A percentile compares a stretch with the other conserved stretches of the same genome.
These are phyloP conservation scores for Drosophila cognata DNA, from an alignment of 2,888 invertebrate genomes.

Conservation along the genomic window DNA sequence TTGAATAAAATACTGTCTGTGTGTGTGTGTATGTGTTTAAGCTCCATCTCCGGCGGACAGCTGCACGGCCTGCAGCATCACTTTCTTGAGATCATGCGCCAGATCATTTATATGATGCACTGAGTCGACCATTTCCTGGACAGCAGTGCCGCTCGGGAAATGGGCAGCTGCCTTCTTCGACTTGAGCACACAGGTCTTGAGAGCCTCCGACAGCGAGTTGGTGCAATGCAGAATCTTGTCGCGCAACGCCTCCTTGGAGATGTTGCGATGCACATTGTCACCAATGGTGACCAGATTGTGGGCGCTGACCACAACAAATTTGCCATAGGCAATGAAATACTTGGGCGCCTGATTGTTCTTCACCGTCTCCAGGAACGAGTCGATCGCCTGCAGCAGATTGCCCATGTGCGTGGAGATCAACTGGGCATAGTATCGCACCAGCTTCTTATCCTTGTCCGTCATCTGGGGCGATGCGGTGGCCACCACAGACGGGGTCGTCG, in stretches of 20 bases:
- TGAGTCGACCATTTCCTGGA: slow-evolving; percentile 97
- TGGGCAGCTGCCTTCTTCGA: slow-evolving; percentile 96
- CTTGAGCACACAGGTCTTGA: slow-evolving; percentile 93
- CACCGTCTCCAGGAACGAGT: slow-evolving; percentile 95
- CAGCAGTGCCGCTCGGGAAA: slow-evolving; percentile 95
- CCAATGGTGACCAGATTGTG: slow-evolving; percentile 97
- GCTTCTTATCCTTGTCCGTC: slow-evolving; percentile 92
- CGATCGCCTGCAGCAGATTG: slow-evolving; percentile 94
- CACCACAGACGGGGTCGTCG: slow-evolving; percentile 39
- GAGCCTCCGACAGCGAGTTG: slow-evolving; percentile 92
- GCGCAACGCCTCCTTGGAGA: slow-evolving; percentile 90
- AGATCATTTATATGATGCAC: slow-evolving; percentile 94
- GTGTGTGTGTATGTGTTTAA: slow-evolving; percentile 36
- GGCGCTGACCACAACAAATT: slow-evolving; percentile 96
- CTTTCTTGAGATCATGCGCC: slow-evolving; percentile 92
- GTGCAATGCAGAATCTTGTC: slow-evolving; percentile 91
- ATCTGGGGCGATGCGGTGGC: slow-evolving; percentile 82
- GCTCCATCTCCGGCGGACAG: slow-evolving; percentile 71
- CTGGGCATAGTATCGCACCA: slow-evolving; percentile 94
- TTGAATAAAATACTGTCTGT: slow-evolving; percentile 19
- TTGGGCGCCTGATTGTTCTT: slow-evolving; percentile 97
- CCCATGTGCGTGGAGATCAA: slow-evolving; percentile 94
- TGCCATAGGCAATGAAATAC: slow-evolving; percentile 96
- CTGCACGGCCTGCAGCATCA: slow-evolving; percentile 89
- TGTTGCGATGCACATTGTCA: slow-evolving; percentile 95